phyloP scores from a whole-genome alignment of 2,113 vertebrate species.

The Rhinoderma darwinii region DNA sequence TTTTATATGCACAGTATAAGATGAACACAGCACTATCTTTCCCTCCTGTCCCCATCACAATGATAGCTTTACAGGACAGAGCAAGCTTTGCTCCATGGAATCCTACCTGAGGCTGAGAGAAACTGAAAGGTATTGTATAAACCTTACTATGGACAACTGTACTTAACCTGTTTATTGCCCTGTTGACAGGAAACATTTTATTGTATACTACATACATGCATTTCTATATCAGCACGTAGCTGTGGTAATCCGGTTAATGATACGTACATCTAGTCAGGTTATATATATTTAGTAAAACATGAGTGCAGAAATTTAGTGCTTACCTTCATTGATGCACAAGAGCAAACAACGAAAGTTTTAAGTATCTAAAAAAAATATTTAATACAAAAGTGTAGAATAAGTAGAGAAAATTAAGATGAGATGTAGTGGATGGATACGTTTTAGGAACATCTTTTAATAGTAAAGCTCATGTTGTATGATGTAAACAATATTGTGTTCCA shows the following conservation, averaged over 20 bases:
- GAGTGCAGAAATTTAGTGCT: background rate
- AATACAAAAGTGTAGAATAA: background rate
- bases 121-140: constrained; percentile 42
- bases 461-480: background rate
- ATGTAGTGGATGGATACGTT: background rate
- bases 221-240: background rate
- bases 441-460: background rate
- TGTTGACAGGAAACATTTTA: background rate
- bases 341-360: background rate
- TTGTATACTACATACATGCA: background rate
- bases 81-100: constrained; percentile 29
- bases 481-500: background rate
- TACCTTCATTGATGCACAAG: background rate
- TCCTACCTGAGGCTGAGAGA: background rate
- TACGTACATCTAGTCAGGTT: background rate
- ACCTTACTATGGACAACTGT: background rate
- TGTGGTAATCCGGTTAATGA: background rate
- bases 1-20: constrained; percentile 65
- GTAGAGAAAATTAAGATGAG: background rate
- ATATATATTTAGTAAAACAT: background rate
- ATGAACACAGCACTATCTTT: constrained; percentile 49
- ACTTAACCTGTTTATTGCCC: background rate
- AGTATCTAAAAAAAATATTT: no score
- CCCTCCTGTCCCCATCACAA: constrained; percentile 3
- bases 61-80: constrained; percentile 20